Evolutionary conservation across 2,888 invertebrate genomes (phyloP).

Genomic region (Siphonodentalium dalli): DNA sequence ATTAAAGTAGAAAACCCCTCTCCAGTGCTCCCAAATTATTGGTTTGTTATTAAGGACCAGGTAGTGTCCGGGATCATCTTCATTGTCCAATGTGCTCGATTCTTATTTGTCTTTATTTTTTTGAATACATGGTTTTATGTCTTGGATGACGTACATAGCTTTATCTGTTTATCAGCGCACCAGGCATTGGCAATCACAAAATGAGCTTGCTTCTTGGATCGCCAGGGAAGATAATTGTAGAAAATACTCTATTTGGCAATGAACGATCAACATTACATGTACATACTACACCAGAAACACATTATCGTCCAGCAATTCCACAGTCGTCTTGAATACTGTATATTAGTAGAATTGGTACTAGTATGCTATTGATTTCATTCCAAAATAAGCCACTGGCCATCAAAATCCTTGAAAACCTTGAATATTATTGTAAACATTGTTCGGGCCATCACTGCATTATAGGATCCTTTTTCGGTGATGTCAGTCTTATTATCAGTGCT

Average conservation of each 20-base stretch:
- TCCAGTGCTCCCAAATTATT: constrained; percentile 4
- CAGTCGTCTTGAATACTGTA: too few species aligned
- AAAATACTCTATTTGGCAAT: background rate
- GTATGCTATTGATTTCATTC: too few species aligned
- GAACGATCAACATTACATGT: background rate
- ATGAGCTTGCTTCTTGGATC: background rate
- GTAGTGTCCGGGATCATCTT: background rate
- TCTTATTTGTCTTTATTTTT: background rate
- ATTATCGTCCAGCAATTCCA: too few species aligned
- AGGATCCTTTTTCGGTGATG: too few species aligned
- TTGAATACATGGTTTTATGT: background rate
- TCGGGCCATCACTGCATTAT: too few species aligned
- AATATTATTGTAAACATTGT: too few species aligned
- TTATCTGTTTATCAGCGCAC: too few species aligned
- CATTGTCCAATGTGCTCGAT: background rate
- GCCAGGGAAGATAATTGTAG: background rate
- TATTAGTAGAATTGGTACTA: too few species aligned
- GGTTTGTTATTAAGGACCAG: background rate
- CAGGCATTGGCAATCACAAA: too few species aligned
- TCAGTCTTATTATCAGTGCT: too few species aligned
- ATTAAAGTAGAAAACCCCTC: background rate
- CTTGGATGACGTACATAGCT: background rate
- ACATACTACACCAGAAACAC: constrained; percentile 2
- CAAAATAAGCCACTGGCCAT: too few species aligned
- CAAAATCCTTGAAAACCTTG: too few species aligned